Conservation (phyloP, 2,113 vertebrate species). For the Mystacornis crossleyi region DNA sequence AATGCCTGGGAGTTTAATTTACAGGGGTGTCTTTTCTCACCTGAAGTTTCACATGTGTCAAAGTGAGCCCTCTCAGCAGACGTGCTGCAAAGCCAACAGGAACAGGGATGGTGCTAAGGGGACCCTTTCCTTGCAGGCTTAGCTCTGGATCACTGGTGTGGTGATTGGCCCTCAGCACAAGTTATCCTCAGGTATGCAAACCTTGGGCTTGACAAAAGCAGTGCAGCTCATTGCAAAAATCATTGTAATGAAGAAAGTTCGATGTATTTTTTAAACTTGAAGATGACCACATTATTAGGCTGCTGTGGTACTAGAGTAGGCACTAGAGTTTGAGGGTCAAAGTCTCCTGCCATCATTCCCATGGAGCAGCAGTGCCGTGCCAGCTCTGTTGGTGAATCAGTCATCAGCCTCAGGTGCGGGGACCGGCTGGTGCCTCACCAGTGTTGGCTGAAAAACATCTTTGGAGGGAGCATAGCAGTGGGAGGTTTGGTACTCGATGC, state of each 20-base stretch:
- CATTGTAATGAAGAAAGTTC: neutral
- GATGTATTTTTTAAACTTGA: neutral
- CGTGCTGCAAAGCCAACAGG: neutral
- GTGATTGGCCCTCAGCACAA: neutral
- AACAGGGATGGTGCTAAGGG: neutral
- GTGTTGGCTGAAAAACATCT: neutral
- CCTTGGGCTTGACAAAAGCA: neutral
- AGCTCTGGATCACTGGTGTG: neutral
- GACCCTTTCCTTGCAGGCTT: neutral
- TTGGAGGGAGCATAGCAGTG: neutral
- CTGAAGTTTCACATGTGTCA: neutral
- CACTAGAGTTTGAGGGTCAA: neutral
- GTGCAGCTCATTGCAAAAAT: neutral
- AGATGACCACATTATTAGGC: neutral
- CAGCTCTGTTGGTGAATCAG: neutral
- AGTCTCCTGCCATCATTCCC: accelerated
- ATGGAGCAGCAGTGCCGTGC: neutral
- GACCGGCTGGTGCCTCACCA: neutral
- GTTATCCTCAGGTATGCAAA: neutral
- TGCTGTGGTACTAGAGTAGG: neutral
- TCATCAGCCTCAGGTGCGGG: neutral
- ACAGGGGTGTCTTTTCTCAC: neutral
- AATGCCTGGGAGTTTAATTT: neutral
- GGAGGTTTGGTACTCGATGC: neutral
- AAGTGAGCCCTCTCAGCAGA: neutral